These are phyloP conservation scores for Hydractinia symbiolongicarpus DNA, from an alignment of 30 jellyfish, hydroid and myxozoan genomes.

Conservation along the genomic window DNA sequence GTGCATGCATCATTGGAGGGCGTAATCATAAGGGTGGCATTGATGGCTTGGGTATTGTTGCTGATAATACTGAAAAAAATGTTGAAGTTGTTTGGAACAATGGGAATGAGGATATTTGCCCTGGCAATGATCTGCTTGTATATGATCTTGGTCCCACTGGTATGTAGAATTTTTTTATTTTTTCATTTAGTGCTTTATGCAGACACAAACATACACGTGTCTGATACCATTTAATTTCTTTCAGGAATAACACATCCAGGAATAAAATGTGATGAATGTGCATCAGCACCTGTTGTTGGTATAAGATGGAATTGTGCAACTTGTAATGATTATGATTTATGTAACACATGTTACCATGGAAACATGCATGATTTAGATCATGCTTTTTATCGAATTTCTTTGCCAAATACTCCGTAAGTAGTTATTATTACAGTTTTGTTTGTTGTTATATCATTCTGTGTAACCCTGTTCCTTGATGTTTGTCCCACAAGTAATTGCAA, in stretches of 20 bases:
- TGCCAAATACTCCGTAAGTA: neutral
- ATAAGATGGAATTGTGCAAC: slow-evolving; percentile 39
- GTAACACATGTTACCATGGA: slow-evolving; percentile 30
- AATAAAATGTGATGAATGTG: slow-evolving; percentile 38
- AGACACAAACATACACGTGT: neutral
- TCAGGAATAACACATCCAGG: slow-evolving; percentile 25
- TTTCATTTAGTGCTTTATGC: neutral
- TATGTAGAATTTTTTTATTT: neutral
- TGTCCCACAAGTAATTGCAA: too few species aligned
- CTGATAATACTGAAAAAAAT: neutral
- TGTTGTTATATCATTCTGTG: neutral
- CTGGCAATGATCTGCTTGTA: slow-evolving; percentile 5
- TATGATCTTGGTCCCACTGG: slow-evolving; percentile 39
- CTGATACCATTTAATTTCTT: neutral
- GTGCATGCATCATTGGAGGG: slow-evolving; percentile 14
- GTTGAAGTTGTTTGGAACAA: slow-evolving; percentile 29
- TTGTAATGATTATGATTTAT: slow-evolving; percentile 33
- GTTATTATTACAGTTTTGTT: neutral
- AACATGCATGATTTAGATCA: slow-evolving; percentile 24
- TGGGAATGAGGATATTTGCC: slow-evolving; percentile 16
- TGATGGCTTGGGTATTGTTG: slow-evolving; percentile 27
- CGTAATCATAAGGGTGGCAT: slow-evolving; percentile 28
- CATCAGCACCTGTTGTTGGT: neutral
- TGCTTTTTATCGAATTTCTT: slow-evolving; percentile 17
- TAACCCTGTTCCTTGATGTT: neutral